Conservation (phyloP, 1,140 invertebrate species). For the Euwallacea fornicatus region DNA sequence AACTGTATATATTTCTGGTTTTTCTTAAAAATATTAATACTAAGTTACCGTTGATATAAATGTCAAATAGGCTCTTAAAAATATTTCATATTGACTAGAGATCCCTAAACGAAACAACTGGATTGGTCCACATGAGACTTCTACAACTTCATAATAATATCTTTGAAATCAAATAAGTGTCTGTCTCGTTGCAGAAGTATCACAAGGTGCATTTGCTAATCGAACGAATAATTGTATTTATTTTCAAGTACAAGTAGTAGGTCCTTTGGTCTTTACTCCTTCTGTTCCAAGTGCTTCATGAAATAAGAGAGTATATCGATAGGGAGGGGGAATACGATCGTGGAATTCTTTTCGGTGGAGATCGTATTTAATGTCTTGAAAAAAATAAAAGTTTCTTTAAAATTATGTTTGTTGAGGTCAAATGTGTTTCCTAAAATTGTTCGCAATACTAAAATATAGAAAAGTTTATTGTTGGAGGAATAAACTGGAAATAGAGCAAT, state of each 20-base stretch:
- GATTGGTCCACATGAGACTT: constrained; percentile 22
- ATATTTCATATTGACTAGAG: constrained; percentile 10
- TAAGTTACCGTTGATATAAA: background rate
- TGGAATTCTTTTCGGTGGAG: constrained; percentile 97
- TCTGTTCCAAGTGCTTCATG: constrained; percentile 55
- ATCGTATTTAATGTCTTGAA: constrained; percentile 89
- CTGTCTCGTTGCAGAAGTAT: constrained; percentile 16
- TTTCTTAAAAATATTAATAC: too few relatives aligned
- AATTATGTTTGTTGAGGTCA: background rate
- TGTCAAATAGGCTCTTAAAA: background rate
- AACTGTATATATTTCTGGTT: too few relatives aligned
- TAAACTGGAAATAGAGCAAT: constrained; percentile 7
- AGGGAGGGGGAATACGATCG: constrained; percentile 95
- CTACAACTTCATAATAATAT: constrained; percentile 2
- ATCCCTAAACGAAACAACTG: background rate
- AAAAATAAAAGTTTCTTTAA: constrained; percentile 23
- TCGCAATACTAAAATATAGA: too few relatives aligned
- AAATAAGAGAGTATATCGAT: constrained; percentile 87
- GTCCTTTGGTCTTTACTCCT: constrained; percentile 31
- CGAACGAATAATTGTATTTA: background rate
- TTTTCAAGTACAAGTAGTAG: background rate
- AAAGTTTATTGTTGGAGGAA: background rate
- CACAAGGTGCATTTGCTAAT: background rate
- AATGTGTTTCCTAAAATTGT: background rate
- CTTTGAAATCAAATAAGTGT: background rate